These are phyloP conservation scores for Margarornis squamiger DNA, from an alignment of 2,797 vertebrate species.

Conservation along the genomic window DNA sequence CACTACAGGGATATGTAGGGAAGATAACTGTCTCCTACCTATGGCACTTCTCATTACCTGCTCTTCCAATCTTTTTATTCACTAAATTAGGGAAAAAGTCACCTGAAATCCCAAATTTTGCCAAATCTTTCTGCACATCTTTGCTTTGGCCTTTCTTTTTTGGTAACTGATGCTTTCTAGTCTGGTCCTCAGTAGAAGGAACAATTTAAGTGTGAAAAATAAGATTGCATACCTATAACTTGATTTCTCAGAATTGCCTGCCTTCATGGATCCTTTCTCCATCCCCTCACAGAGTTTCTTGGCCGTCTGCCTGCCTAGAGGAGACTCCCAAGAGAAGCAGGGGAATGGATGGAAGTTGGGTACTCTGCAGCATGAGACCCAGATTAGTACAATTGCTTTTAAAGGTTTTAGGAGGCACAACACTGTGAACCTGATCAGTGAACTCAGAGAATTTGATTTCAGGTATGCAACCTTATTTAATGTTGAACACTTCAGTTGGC, in stretches of 20 bases:
- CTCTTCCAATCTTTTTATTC: not conserved
- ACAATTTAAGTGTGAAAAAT: slow-evolving; percentile 45
- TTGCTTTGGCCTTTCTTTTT: slow-evolving; percentile 15
- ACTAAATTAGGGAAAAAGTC: not conserved
- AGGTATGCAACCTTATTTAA: slow-evolving; percentile 58
- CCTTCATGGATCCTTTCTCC: slow-evolving; percentile 59
- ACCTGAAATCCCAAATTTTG: not conserved
- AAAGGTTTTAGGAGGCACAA: slow-evolving; percentile 58
- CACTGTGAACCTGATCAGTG: slow-evolving; percentile 64
- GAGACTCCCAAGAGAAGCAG: slow-evolving; percentile 68
- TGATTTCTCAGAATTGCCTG: slow-evolving; percentile 62
- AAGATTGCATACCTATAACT: slow-evolving; percentile 68
- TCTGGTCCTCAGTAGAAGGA: not conserved
- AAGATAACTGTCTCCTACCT: not conserved
- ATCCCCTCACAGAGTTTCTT: slow-evolving; percentile 67
- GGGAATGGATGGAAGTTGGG: slow-evolving; percentile 66
- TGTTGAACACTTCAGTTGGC: slow-evolving; percentile 50
- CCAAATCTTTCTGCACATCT: slow-evolving; percentile 17
- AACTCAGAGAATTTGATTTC: slow-evolving; percentile 66
- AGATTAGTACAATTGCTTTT: slow-evolving; percentile 66
- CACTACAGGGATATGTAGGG: not conserved
- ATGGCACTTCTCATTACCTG: not conserved
- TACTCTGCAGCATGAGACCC: slow-evolving; percentile 54
- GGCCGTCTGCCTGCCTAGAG: slow-evolving; percentile 67
- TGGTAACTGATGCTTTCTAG: not conserved